Evolutionary conservation across 2,113 vertebrate species (phyloP), one percentile per base, ranked within the genome.

Genomic region (Chascanopsetta lugubris): DNA sequence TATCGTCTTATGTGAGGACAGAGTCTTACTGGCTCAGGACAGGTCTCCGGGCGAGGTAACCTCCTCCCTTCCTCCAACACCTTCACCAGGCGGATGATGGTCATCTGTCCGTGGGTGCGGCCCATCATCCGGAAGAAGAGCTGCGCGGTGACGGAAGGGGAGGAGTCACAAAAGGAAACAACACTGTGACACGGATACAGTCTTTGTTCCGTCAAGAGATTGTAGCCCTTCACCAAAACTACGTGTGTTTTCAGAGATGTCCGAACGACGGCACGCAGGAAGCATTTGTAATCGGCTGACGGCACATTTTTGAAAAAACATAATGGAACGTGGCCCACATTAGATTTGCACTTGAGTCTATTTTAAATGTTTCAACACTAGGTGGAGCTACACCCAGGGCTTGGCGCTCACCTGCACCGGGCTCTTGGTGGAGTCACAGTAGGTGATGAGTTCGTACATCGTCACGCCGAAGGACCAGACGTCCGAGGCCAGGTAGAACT

Each of bases 391-490:
- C 2, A 10, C 3, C 10, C 15, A 40, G 22, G 0, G 6, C 3
- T 20, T 32, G 4, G 15, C 15, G 67, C 93, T 94, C 63, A 98
- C 96, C 2, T 86, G 54, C 96, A 97, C 96, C 3, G 97, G 97
- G 40, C 94, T 96, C 87, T 89, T 93, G 24, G 91, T 80, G 0
- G 92, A 81, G 7, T 98, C 95, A 1, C 97, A 99, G 91, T 96
- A 98, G 18, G 96, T 98, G 27, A 99, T 92, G 32, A 99, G 91
- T 34, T 98, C 97, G 0, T 99, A 98, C 82, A 99, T 89, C 0
- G 97, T 98, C 65, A 98, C 96, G 2, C 97, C 96, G 0, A 99
- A 99, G 1, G 96, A 98, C 97, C 97, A 99, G 36, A 99, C 96
- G 0, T 99, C 97, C 0, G 97, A 99, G 4, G 96, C 97, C 0